Evolutionary conservation across 2,888 invertebrate species (phyloP), one percentile per base, ranked within the genome.

Genomic region (Epirrhoe alternata): DNA sequence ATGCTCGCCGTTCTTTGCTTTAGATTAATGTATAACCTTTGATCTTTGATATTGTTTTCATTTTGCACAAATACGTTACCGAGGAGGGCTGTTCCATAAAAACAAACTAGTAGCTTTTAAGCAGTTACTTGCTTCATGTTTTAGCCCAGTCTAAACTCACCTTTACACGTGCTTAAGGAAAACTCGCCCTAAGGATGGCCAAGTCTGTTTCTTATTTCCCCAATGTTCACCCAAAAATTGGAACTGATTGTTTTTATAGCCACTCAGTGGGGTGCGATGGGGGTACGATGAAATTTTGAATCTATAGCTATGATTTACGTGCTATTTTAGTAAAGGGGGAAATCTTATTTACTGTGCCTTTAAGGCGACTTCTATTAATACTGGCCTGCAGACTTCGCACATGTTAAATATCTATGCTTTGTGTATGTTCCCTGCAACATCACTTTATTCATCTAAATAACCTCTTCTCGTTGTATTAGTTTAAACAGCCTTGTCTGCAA

Each of bases 241-340:
- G 79, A 89, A 82, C 85, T 87, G 87, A 91, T 90, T 92, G 90
- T 90, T 92, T 92, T 92, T 91, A 90, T 90, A 80, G 86, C 81
- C 77, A 66, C 67, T 69, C 71, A 73, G 74, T 77, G 72, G 80
- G 77, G 79, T 77, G 77, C 73, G 56, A 68, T 66, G 67, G 68
- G 74, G 74, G 70, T 70, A 74, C 76, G 76, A 83, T 83, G 79
- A 82, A 87, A 87, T 81, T 88, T 90, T 85, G 79, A 84, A 86
- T 86, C 84, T 81, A 81, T 85, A 59, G 53, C 30, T 52, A 63
- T 57, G 45, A 52, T 42, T 31, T 58, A 64, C 14, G 49, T 38
- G 16, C 30, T 33, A 10, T 12, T 57, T 56, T 52, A 30, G 42
- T n/a, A 17, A n/a, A 16, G n/a, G 47, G 45, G 57, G 47, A 8